These are phyloP conservation scores for Kryphioiulus occultus DNA, from an alignment of 2,888 invertebrate genomes.

Conservation along the genomic window DNA sequence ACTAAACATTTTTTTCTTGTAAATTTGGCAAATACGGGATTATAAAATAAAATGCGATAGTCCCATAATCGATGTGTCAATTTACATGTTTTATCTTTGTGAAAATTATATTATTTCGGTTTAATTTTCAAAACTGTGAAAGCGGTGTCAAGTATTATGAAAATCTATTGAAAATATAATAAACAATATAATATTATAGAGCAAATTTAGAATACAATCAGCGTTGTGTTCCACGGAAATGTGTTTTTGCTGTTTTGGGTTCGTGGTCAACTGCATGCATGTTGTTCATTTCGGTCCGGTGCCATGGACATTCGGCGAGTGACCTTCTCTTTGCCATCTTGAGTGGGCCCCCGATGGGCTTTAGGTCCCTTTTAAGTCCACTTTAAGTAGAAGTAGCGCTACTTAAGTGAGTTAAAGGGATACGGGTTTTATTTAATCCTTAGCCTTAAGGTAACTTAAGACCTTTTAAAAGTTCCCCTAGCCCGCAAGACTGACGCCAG, in stretches of 20 bases:
- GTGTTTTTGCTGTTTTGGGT: background rate
- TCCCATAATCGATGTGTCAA: no score
- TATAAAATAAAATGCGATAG: no score
- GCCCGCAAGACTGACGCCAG: conserved; percentile 11
- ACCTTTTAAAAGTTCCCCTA: background rate
- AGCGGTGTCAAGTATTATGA: no score
- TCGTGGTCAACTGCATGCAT: background rate
- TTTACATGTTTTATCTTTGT: no score
- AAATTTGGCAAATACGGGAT: no score
- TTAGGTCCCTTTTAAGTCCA: background rate
- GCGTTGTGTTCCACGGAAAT: background rate
- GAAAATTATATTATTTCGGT: no score
- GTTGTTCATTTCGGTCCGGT: background rate
- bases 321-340: background rate
- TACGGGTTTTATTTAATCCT: conserved; percentile 14
- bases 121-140: no score
- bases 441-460: conserved; percentile 11
- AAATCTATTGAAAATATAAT: no score
- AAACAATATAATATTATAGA: background rate
- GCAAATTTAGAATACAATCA: background rate
- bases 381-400: conserved; percentile 3
- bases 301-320: background rate
- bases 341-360: background rate
- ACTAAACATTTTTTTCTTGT: no score
- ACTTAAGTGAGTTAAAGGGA: conserved; percentile 21